Conservation (phyloP, 2,797 vertebrate species). For the Eidolon dupreanum region DNA sequence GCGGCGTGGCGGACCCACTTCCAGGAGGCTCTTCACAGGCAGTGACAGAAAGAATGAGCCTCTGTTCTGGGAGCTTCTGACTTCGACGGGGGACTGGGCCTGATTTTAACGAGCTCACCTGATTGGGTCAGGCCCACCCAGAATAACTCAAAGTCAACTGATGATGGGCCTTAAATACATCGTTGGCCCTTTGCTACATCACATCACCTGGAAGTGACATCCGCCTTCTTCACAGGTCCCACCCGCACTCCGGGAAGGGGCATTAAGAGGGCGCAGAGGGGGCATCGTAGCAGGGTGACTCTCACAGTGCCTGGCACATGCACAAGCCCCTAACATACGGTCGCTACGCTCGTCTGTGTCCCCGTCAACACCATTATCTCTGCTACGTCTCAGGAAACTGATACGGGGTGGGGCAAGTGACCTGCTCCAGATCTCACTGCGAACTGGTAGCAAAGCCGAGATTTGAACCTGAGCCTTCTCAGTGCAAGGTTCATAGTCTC, state of each 20-base stretch:
- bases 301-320: background rate
- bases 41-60: background rate
- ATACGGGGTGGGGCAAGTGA: background rate
- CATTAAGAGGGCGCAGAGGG: background rate
- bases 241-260: background rate
- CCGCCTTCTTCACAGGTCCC: background rate
- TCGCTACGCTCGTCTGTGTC: background rate
- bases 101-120: background rate
- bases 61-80: background rate
- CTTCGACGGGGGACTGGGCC: background rate
- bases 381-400: background rate
- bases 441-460: background rate
- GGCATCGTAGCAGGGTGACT: background rate
- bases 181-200: background rate
- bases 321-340: background rate
- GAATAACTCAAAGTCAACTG: background rate
- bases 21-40: background rate
- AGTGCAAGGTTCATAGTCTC: background rate
- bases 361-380: too few relatives aligned
- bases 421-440: background rate
- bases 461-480: background rate
- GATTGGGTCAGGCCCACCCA: background rate
- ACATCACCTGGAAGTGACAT: background rate
- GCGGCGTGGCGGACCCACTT: background rate
- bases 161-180: background rate